Conservation (phyloP, 2,113 vertebrate species). For the Abramis brama region DNA sequence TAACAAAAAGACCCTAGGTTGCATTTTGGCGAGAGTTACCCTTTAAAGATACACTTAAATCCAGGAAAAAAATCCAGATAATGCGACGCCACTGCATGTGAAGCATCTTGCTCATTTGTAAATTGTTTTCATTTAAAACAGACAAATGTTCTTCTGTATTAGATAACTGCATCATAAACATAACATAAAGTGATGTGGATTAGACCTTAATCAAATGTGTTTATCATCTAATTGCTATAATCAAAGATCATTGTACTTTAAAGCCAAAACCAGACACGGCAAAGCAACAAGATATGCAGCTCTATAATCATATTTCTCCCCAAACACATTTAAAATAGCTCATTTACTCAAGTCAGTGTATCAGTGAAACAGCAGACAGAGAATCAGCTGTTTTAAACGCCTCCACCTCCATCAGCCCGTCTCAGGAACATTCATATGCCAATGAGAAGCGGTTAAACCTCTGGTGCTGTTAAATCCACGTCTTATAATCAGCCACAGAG, state of each 20-base stretch:
- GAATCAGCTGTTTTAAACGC: background rate
- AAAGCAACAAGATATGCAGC: background rate
- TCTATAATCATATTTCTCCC: background rate
- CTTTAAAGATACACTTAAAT: no score
- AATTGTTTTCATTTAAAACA: no score
- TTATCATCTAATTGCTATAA: background rate
- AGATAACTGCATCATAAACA: no score
- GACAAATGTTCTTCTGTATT: no score
- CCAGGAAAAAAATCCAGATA: no score
- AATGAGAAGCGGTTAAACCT: slow-evolving; percentile 16
- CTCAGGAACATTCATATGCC: background rate
- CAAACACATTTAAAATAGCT: slow-evolving; percentile 14
- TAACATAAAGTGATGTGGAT: background rate
- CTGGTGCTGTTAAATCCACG: background rate
- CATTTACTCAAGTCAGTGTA: background rate
- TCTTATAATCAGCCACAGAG: slow-evolving; percentile 13
- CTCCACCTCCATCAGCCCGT: background rate
- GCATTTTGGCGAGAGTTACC: no score
- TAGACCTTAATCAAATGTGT: background rate
- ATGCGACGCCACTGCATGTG: no score
- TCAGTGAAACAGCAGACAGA: background rate
- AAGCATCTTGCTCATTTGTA: no score
- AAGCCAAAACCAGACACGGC: background rate
- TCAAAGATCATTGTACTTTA: background rate
- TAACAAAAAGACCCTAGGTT: no score